Conservation (phyloP, 1,140 invertebrate genomes). For the Gryllus bimaculatus region DNA sequence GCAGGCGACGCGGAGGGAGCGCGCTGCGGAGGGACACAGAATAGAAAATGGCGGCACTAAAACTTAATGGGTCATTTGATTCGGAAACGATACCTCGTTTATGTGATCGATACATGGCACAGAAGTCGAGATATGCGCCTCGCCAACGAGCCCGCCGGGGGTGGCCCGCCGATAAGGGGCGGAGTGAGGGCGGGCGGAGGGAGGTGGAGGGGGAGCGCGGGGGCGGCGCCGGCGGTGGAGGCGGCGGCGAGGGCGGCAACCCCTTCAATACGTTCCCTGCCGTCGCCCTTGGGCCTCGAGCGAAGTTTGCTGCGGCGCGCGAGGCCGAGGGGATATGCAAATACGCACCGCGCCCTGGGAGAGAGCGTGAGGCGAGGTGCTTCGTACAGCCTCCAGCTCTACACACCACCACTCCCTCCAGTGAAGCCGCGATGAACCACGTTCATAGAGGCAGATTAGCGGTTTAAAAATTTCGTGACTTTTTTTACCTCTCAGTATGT, state of each 20-base stretch:
- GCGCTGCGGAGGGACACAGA: neutral
- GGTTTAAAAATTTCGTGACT: too few relatives aligned
- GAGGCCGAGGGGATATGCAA: neutral
- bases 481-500: too few relatives aligned
- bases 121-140: conserved; percentile 13
- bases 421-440: too few relatives aligned
- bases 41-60: conserved; percentile 14
- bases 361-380: too few relatives aligned
- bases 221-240: neutral
- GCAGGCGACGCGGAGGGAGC: neutral
- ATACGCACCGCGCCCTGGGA: neutral
- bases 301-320: neutral
- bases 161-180: neutral
- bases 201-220: neutral
- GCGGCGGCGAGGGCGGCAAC: neutral
- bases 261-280: neutral
- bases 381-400: too few relatives aligned
- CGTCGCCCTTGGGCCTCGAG: neutral
- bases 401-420: too few relatives aligned
- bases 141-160: conserved; percentile 10
- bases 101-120: conserved; percentile 20
- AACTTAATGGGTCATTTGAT: conserved; percentile 21
- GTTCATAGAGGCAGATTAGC: too few relatives aligned
- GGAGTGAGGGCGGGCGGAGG: neutral
- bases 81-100: conserved; percentile 21